Evolutionary conservation across 2,888 invertebrate species (phyloP).

Genomic region (Epirrhoe alternata): DNA sequence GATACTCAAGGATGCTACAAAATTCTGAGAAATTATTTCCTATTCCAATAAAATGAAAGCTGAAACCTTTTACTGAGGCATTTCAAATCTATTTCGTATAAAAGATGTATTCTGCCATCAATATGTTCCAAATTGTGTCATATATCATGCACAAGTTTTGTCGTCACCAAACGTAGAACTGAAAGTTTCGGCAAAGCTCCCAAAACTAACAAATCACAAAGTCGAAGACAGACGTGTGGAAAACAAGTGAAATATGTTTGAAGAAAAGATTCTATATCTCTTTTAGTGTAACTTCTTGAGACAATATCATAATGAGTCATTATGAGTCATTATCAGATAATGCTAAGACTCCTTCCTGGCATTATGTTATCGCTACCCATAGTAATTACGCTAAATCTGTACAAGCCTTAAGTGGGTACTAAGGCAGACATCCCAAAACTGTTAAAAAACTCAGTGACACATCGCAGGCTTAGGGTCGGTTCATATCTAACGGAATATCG

Average conservation of each 20-base stretch:
- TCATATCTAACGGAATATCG: no score
- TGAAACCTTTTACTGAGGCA: no score
- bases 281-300: no score
- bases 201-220: conserved; percentile 11
- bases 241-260: background rate
- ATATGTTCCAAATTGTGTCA: conserved; percentile 1
- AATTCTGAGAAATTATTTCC: no score
- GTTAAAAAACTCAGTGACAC: conserved; percentile 14
- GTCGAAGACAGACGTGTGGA: conserved; percentile 8
- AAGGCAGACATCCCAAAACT: conserved; percentile 11
- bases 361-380: no score
- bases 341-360: no score
- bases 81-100: background rate
- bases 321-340: no score
- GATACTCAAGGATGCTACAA: no score
- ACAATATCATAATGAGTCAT: no score
- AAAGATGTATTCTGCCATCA: background rate
- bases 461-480: no score
- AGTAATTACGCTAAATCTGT: background rate
- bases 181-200: background rate
- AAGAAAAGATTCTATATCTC: background rate
- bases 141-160: background rate
- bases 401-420: background rate
- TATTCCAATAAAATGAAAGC: no score
- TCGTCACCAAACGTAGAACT: background rate